Conservation (phyloP, 2,113 vertebrate species). For the Lichenostomus cassidix region DNA sequence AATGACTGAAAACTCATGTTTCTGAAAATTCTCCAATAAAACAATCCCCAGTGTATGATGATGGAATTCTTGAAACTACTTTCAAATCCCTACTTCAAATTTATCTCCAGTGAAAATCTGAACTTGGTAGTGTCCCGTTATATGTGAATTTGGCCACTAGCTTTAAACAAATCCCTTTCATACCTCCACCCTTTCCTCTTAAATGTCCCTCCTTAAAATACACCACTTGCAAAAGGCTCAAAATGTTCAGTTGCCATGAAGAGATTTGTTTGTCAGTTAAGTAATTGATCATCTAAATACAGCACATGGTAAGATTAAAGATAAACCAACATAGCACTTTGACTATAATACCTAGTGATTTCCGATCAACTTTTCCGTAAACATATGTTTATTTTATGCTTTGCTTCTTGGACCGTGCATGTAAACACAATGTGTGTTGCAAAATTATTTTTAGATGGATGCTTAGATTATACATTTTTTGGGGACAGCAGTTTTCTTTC, state of each 20-base stretch:
- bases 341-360: background rate
- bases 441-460: background rate
- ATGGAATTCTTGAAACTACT: background rate
- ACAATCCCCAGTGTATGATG: background rate
- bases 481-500: background rate
- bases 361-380: background rate
- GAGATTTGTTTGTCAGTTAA: background rate
- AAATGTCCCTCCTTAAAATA: background rate
- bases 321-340: background rate
- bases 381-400: background rate
- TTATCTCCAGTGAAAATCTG: conserved; percentile 6
- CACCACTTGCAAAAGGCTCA: background rate
- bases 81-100: background rate
- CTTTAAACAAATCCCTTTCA: background rate
- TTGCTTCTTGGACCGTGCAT: background rate
- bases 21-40: conserved; percentile 9
- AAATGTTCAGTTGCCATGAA: background rate
- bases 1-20: background rate
- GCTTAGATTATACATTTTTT: background rate
- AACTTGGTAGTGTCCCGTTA: background rate
- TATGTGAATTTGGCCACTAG: background rate
- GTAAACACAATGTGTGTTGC: background rate
- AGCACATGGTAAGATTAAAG: background rate
- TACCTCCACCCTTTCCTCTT: conserved; percentile 25
- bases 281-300: background rate